Evolutionary conservation across 2,888 invertebrate genomes (phyloP), one percentile per base, ranked within the genome.

Genomic region (Ernsta delagoae): DNA sequence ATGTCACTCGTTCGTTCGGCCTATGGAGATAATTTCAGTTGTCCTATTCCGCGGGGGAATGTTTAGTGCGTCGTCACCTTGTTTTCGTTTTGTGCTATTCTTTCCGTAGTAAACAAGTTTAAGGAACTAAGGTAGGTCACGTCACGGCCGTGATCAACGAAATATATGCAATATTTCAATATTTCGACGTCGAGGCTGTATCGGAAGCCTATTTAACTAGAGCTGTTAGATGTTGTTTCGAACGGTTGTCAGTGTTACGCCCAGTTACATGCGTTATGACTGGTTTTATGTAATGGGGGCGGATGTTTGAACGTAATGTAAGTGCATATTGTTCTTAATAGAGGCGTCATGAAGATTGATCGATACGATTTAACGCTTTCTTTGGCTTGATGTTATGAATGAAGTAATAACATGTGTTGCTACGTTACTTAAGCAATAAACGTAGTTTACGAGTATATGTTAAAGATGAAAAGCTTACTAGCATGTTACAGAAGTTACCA

Each of bases 1-100:
- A 92, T 92, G 92, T 92, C 92, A 92, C 75, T 77, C 80, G 77
- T 60, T 74, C 77, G 82, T 81, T 83, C 80, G 82, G 80, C 77
- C 78, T 77, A 81, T 79, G 80, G 78, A 84, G 84, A 89, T 87
- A 84, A 82, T 84, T 81, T 75, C 74, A 78, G 75, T 79, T 77
- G 75, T 78, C 72, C 76, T 57, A 57, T 57, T 69, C 50, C 50
- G 77, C 77, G 77, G 78, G 77, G 77, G 79, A 79, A 78, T 76
- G 75, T 77, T 76, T 65, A 56, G 48, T 56, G 70, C 71, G 71
- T 66, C 71, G 71, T 66, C 54, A 64, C 66, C 72, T 54, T 61
- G 62, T 61, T 61, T 67, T 67, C 36, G 56, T 45, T 6, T 48
- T n/a, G n/a, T 50, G 41, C 12, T 50, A 66, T 71, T 73, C 66